Evolutionary conservation across 2,888 invertebrate genomes (phyloP), one percentile per base, ranked within the genome.

Genomic region (Nebria salina): DNA sequence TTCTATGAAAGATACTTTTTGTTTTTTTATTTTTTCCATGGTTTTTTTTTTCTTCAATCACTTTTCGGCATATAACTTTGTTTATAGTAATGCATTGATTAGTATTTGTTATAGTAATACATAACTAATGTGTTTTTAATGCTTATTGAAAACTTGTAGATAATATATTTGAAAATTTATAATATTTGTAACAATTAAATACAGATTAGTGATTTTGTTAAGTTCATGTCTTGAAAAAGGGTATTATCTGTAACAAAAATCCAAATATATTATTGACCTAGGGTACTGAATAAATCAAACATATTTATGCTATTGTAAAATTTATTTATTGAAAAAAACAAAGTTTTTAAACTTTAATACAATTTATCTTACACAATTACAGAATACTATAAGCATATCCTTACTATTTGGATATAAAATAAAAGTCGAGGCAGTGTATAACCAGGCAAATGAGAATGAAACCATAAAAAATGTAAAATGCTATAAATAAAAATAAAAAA

Each of bases 61-160:
- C 64, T 64, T 54, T 75, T 54, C 25, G 75, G 42, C 34, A 65
- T 72, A 78, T 73, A 73, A 78, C 65, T 78, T 78, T 78, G 78
- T 74, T 78, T 73, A 42, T 42, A 65, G 65, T 43, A 34, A 26
- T 13, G 42, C 72, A 79, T 75, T 75, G 79, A 79, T 79, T 75
- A 74, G 66, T 79, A 70, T 75, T 72, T 68, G 65, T 73, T 13
- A 54, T 54, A 54, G 54, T 34, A 54, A 54, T 76, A n/a, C n/a
- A 64, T 64, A 73, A 64, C 73, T 78, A 73, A 78, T 73, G 73
- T 72, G 65, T 73, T 78, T 78, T 74, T 72, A 72, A 78, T 78
- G 65, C n/a, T 54, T 4, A 54, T 11, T 54, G 54, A 54, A 54
- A 7, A 54, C 11, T 54, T 34, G 1, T 34, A 34, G 34, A 34